phyloP scores from a whole-genome alignment of 2,888 invertebrate genomes.

The Torymus tubicola region DNA sequence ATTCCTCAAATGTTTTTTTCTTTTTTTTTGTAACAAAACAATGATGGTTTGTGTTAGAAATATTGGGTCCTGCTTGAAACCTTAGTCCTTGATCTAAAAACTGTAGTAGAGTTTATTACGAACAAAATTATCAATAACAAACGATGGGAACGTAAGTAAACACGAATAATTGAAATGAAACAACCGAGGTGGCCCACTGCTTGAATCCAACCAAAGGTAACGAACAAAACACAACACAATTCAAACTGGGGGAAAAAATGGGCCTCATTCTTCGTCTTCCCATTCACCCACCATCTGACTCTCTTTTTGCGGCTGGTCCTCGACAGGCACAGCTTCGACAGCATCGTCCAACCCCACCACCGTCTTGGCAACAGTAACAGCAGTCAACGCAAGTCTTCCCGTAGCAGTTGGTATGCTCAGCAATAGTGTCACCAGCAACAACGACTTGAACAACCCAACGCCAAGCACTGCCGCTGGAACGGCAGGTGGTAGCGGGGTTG shows the following conservation, averaged over 20 bases:
- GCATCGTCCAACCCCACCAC: background rate
- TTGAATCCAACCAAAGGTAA: slow-evolving; percentile 13
- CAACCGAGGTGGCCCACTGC: slow-evolving; percentile 54
- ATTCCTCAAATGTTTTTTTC: no score
- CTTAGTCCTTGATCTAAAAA: no score
- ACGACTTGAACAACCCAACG: background rate
- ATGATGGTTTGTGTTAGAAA: no score
- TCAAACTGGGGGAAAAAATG: background rate
- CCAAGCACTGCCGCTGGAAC: background rate
- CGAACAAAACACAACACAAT: background rate
- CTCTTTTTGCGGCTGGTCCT: slow-evolving; percentile 43
- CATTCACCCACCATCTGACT: slow-evolving; percentile 21
- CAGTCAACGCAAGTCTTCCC: background rate
- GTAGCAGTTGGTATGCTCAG: background rate
- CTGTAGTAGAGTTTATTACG: no score
- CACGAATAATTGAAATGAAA: slow-evolving; percentile 20
- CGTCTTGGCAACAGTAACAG: background rate
- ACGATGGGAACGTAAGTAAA: background rate
- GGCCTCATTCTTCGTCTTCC: no score
- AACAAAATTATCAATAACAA: no score
- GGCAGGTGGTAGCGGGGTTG: slow-evolving; percentile 56
- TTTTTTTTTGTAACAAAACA: no score
- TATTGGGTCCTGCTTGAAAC: no score
- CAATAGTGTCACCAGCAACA: no score
- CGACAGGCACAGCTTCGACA: slow-evolving; percentile 29